Conservation (phyloP, 1,140 invertebrate genomes). For the Euwallacea fornicatus region DNA sequence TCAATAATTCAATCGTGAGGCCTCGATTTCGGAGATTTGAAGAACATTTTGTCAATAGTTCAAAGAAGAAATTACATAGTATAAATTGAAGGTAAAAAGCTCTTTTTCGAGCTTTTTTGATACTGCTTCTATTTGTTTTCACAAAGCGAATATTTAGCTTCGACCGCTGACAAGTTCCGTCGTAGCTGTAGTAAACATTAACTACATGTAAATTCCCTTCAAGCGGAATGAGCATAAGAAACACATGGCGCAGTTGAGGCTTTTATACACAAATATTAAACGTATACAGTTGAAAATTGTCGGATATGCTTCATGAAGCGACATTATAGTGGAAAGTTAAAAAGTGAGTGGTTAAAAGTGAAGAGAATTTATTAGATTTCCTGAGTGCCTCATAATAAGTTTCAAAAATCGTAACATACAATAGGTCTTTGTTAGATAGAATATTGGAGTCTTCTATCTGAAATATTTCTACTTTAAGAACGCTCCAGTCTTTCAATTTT, state of each 20-base stretch:
- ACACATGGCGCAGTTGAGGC: slow-evolving; percentile 1
- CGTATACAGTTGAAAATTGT: too few species aligned
- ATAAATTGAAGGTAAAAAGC: background rate
- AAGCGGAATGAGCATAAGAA: slow-evolving; percentile 3
- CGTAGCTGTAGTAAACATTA: slow-evolving; percentile 1
- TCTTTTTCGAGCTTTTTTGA: background rate
- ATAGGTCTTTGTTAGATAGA: too few species aligned
- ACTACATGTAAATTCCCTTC: slow-evolving; percentile 7
- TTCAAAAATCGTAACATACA: too few species aligned
- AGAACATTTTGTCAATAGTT: background rate
- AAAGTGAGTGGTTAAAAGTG: too few species aligned
- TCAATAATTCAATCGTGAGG: background rate
- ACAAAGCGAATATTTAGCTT: slow-evolving; percentile 2
- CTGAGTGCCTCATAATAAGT: too few species aligned
- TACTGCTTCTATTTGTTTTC: background rate
- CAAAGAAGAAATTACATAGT: background rate
- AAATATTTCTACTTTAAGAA: too few species aligned
- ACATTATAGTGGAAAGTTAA: too few species aligned
- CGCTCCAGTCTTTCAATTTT: too few species aligned
- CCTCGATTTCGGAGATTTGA: background rate
- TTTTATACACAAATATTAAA: background rate
- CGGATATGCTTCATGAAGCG: too few species aligned
- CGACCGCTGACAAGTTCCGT: slow-evolving; percentile 6
- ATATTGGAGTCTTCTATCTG: too few species aligned
- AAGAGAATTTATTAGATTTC: too few species aligned